Evolutionary conservation across 2,888 invertebrate species (phyloP).

Genomic region (Drosophila nr. perissopoda): DNA sequence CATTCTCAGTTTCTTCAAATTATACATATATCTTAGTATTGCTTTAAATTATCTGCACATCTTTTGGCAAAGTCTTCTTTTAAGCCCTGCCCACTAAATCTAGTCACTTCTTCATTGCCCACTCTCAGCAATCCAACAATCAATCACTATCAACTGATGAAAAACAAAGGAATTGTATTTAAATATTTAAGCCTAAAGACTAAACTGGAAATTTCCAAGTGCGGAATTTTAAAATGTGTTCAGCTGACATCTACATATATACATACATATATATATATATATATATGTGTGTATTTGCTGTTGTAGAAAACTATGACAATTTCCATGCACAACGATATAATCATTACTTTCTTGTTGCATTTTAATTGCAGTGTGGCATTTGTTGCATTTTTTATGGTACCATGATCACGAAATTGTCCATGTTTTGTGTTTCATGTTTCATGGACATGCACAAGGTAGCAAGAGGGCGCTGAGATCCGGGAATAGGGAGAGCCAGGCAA

Average conservation of each 20-base stretch:
- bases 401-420: constrained; percentile 38
- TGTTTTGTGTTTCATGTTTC: constrained; percentile 26
- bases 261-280: not conserved
- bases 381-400: constrained; percentile 64
- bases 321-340: not conserved
- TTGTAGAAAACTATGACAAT: not conserved
- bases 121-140: constrained; percentile 23
- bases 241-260: not conserved
- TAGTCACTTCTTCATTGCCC: not conserved
- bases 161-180: not conserved
- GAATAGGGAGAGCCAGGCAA: not conserved
- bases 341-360: constrained; percentile 51
- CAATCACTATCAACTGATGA: constrained; percentile 34
- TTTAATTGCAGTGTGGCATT: constrained; percentile 54
- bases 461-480: constrained; percentile 15
- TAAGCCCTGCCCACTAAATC: constrained; percentile 5
- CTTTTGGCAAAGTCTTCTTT: not conserved
- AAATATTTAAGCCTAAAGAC: not conserved
- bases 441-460: constrained; percentile 60
- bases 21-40: not conserved
- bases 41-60: not conserved
- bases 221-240: not conserved
- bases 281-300: not conserved
- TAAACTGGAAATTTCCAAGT: too few species aligned
- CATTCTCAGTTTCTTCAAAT: not conserved